These are phyloP conservation scores for Phalloptychus januarius DNA, from an alignment of 2,797 vertebrate species.

Conservation along the genomic window DNA sequence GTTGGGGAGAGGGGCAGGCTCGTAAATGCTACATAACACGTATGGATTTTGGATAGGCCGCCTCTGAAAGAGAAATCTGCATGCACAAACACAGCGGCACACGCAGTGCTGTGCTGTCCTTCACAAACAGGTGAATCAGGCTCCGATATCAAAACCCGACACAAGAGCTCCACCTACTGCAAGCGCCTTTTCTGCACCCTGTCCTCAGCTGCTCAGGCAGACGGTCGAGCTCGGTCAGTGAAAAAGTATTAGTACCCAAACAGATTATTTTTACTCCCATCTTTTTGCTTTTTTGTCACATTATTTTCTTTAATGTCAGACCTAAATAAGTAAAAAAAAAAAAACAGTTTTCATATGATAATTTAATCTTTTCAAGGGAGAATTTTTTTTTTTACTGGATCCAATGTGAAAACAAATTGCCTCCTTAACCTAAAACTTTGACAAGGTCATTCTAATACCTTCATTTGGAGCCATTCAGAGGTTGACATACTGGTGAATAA, in stretches of 20 bases:
- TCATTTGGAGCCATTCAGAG: background rate
- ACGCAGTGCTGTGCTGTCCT: conserved; percentile 53
- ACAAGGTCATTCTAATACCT: background rate
- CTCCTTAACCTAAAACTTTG: background rate
- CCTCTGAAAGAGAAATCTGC: conserved; percentile 36
- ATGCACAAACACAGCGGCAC: background rate
- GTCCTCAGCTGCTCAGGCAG: conserved; percentile 47
- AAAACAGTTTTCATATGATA: no score
- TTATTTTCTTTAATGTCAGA: background rate
- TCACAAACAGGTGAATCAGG: conserved; percentile 74
- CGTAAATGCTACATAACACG: conserved; percentile 51
- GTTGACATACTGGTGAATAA: background rate
- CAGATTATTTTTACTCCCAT: background rate
- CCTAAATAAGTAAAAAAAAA: background rate
- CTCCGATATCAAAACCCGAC: conserved; percentile 74
- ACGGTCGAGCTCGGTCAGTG: conserved; percentile 1
- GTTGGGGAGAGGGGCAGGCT: conserved; percentile 16
- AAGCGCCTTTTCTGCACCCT: conserved; percentile 65
- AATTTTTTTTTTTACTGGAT: no score
- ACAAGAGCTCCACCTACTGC: conserved; percentile 87
- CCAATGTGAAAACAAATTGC: background rate
- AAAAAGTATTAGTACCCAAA: background rate
- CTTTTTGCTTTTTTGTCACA: background rate
- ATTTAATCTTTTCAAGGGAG: background rate
- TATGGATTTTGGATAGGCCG: conserved; percentile 57